Conservation (phyloP, 1,140 invertebrate genomes). For the Drosophila elegans region DNA sequence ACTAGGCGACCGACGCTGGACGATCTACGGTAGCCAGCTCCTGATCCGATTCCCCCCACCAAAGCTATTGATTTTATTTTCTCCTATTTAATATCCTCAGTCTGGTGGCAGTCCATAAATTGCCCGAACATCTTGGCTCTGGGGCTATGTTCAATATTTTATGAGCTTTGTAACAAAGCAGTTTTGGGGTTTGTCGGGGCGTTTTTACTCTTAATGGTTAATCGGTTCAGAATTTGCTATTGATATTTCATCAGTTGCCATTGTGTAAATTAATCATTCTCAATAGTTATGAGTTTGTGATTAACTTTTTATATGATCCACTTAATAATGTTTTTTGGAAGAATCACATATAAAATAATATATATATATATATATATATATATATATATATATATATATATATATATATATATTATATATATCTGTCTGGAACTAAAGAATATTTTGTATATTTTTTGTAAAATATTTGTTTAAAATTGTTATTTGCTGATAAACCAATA, state of each 20-base stretch:
- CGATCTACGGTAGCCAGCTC: no score
- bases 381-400: no score
- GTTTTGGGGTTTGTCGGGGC: neutral
- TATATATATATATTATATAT: no score
- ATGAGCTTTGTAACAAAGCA: conserved; percentile 35
- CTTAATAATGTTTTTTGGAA: neutral
- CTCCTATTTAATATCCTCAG: conserved; percentile 70
- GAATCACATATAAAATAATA: no score
- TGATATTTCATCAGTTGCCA: neutral
- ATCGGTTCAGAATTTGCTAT: conserved; percentile 6
- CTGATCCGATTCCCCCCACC: neutral
- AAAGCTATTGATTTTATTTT: conserved; percentile 53
- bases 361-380: no score
- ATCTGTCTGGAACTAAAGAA: no score
- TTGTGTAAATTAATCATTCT: neutral
- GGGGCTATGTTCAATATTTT: conserved; percentile 25
- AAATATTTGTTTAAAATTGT: no score
- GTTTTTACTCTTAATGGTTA: conserved; percentile 2
- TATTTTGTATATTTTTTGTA: no score
- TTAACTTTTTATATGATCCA: neutral
- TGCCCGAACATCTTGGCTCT: conserved; percentile 24
- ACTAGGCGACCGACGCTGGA: conserved; percentile 14
- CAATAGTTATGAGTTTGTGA: no score
- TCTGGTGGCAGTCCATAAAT: conserved; percentile 57
- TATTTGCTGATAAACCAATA: no score